Conservation (phyloP, 2,797 vertebrate genomes). For the Semotilus atromaculatus region DNA sequence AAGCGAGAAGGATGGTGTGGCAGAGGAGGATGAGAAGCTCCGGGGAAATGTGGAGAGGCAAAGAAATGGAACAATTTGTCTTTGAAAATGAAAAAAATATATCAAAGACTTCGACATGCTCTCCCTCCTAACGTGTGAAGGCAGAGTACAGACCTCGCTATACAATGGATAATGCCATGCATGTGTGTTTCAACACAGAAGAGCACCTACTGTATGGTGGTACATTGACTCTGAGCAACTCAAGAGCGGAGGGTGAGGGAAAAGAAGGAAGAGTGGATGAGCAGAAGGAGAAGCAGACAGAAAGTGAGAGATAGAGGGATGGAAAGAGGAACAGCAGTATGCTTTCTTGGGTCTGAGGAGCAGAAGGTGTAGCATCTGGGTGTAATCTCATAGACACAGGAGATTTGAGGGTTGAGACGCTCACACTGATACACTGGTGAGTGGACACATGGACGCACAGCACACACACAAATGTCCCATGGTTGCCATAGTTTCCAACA, state of each 20-base stretch:
- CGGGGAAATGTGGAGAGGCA: constrained; percentile 38
- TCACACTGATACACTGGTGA: constrained; percentile 43
- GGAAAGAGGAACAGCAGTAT: neutral
- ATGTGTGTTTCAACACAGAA: neutral
- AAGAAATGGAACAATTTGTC: constrained; percentile 58
- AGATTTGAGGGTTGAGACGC: constrained; percentile 27
- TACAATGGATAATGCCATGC: constrained; percentile 35
- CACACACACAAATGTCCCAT: neutral
- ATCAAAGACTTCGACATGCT: constrained; percentile 46
- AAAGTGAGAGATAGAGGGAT: neutral
- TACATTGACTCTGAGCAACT: neutral
- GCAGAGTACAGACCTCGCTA: neutral
- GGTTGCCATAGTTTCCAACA: constrained; percentile 9
- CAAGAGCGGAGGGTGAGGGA: neutral
- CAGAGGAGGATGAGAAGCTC: constrained; percentile 49
- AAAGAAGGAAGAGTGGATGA: neutral
- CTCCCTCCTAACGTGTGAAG: constrained; percentile 41
- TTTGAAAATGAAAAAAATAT: constrained; percentile 61
- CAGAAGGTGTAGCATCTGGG: constrained; percentile 40
- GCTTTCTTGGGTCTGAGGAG: constrained; percentile 27
- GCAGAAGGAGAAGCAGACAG: neutral
- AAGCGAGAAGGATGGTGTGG: constrained; percentile 5
- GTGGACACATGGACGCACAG: constrained; percentile 12
- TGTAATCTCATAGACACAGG: constrained; percentile 51
- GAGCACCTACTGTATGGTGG: neutral